Evolutionary conservation across 2,888 invertebrate species (phyloP), one percentile per base, ranked within the genome.

Genomic region (Caenorhabditis drosophilae): DNA sequence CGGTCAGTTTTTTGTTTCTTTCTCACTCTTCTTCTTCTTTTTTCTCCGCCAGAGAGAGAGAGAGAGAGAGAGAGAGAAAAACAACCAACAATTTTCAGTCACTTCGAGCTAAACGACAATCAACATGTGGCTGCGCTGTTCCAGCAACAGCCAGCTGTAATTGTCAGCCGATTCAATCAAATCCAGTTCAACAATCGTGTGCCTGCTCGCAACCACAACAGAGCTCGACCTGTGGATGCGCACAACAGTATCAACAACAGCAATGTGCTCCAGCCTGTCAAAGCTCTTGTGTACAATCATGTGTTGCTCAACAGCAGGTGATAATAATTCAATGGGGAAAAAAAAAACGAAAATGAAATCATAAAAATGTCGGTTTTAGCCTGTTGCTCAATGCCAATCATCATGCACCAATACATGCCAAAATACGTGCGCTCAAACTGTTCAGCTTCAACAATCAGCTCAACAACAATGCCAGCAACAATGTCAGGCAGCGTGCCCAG

Each of bases 151-250:
- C 66, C 18, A 45, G 52, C 9, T 71, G 71, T 45, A 61, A 57
- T 50, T 71, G 70, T 40, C 66, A 67, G 35, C 57, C 66, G 9
- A 40, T 55, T 25, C 63, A 63, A 25, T 15, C 55, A 4, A 58
- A 59, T 38, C 34, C 55, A 2, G 54, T 49, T 15, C 64, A 67
- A 36, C 70, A 70, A 35, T 46, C 60, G 4, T 71, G 71, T 42
- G 61, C 67, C 4, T 71, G 71, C 52, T 57, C 61, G 36, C 68
- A 66, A 40, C 46, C 71, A 42, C 67, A 59, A 31, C 70, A 70
- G 41, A 48, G 47, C 27, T 41, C 66, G 2, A 22, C 40, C 4
- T 71, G 71, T 41, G 71, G 68, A 50, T 71, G 71, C 49, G 67
- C 71, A 26, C 67, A 66, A 36, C 58, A 57, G 31, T 57, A 63